phyloP scores from a whole-genome alignment of 1,140 invertebrate genomes.

The Drosophila ironensis region DNA sequence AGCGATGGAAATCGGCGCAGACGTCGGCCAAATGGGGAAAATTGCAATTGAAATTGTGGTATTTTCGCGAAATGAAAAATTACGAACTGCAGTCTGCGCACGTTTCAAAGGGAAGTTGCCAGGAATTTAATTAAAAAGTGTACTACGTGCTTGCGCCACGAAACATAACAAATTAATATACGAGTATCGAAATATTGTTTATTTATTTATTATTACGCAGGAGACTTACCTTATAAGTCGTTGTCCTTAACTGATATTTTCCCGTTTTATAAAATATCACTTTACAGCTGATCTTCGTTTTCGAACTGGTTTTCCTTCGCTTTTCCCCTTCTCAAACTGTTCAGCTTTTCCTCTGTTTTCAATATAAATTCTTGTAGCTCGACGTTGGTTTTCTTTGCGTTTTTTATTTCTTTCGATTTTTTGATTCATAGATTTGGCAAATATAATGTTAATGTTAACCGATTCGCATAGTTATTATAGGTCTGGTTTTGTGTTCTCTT shows the following conservation, averaged over 20 bases:
- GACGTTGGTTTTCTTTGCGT: conserved; percentile 19
- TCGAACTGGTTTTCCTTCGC: conserved; percentile 3
- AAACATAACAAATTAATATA: neutral
- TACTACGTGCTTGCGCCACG: no score
- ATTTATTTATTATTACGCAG: neutral
- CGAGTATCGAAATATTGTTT: neutral
- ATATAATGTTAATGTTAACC: conserved; percentile 58
- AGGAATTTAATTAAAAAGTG: neutral
- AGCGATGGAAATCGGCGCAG: conserved; percentile 1
- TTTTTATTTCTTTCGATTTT: neutral
- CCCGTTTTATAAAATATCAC: conserved; percentile 68
- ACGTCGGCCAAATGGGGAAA: neutral
- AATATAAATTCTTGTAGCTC: conserved; percentile 68
- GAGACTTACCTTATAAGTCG: conserved; percentile 62
- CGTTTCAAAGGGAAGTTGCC: no score
- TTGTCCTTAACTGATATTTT: conserved; percentile 78
- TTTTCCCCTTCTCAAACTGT: conserved; percentile 3
- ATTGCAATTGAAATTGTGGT: neutral
- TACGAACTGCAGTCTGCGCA: no score
- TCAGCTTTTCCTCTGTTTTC: conserved; percentile 3
- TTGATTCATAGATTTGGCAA: conserved; percentile 51
- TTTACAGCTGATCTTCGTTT: conserved; percentile 53
- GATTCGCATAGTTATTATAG: conserved; percentile 14
- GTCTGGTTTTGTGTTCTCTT: conserved; percentile 5
- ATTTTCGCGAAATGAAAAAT: no score